These are phyloP conservation scores for Amaurobius ferox DNA, from an alignment of 2,888 invertebrate species.

Conservation along the genomic window DNA sequence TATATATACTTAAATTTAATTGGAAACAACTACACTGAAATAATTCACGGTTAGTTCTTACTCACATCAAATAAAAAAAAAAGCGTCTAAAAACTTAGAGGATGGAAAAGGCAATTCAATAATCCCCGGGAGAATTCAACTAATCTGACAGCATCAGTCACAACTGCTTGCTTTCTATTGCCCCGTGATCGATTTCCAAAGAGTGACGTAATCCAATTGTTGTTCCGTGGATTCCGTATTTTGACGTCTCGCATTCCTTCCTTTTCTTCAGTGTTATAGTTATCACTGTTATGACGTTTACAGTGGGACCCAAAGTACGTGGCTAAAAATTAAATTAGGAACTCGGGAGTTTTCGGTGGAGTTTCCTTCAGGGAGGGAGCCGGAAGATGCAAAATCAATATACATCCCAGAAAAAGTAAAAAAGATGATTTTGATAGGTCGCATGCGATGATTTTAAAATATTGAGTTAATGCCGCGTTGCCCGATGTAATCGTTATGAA, in stretches of 20 bases:
- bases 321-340: constrained; percentile 16
- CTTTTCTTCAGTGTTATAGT: background rate
- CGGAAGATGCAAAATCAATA: background rate
- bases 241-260: background rate
- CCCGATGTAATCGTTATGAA: too few relatives aligned
- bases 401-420: background rate
- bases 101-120: background rate
- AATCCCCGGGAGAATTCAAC: constrained; percentile 4
- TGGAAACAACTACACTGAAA: too few relatives aligned
- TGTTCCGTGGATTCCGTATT: background rate
- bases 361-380: background rate
- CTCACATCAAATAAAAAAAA: background rate
- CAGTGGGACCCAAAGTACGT: background rate
- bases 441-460: too few relatives aligned
- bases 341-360: background rate
- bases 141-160: constrained; percentile 32
- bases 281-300: background rate
- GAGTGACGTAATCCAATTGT: constrained; percentile 36
- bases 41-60: too few relatives aligned
- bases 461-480: too few relatives aligned
- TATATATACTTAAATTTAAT: too few relatives aligned
- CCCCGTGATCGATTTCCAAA: constrained; percentile 27
- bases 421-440: too few relatives aligned
- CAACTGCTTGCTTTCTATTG: constrained; percentile 3
- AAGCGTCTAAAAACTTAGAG: background rate